Conservation (phyloP, 2,113 vertebrate species). For the Glaucidium brasilianum region DNA sequence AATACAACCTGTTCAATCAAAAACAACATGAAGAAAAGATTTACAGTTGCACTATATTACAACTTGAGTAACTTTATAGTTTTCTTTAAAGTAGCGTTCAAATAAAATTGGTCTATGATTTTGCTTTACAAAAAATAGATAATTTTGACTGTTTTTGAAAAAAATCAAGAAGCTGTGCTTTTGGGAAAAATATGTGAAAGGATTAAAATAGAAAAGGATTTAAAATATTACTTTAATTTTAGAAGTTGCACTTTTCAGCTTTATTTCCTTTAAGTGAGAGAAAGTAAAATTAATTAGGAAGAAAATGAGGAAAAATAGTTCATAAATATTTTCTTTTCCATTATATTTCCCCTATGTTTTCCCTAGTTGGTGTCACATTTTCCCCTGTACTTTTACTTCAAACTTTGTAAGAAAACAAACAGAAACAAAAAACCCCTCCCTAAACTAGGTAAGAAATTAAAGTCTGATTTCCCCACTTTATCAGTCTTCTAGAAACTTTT, state of each 20-base stretch:
- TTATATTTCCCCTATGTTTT: neutral
- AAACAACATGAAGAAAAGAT: neutral
- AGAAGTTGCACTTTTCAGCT: neutral
- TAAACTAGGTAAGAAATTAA: neutral
- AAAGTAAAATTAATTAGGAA: neutral
- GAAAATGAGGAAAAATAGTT: neutral
- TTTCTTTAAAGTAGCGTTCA: neutral
- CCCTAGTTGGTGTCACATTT: neutral
- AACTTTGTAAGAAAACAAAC: neutral
- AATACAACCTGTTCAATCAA: neutral
- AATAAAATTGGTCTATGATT: neutral
- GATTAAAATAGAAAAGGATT: neutral
- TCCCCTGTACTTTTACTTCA: neutral
- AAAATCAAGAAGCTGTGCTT: neutral
- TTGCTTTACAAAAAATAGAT: neutral
- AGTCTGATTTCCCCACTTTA: neutral
- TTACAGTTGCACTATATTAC: neutral
- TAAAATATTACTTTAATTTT: neutral
- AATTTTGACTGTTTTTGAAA: neutral
- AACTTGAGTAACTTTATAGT: neutral
- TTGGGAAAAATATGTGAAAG: neutral
- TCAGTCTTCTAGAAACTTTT: neutral
- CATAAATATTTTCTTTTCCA: neutral
- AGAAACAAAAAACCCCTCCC: accelerated
- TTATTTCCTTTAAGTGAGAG: neutral